Conservation (phyloP, 2,113 vertebrate species). For the Lamprotornis superbus region DNA sequence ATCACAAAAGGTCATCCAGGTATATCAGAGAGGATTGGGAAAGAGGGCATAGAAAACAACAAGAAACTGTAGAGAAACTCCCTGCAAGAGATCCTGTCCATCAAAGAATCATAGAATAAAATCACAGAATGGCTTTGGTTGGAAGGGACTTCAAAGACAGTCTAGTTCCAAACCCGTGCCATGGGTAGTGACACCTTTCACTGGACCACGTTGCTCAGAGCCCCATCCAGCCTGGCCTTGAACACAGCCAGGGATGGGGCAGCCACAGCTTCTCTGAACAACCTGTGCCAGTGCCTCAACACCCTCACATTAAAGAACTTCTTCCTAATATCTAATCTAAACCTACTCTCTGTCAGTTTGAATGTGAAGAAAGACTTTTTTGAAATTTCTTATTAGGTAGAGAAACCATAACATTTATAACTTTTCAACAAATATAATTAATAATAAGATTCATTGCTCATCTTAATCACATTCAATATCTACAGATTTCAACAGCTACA, state of each 20-base stretch:
- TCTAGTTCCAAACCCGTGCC: not conserved
- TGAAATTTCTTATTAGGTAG: not conserved
- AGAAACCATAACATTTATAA: not conserved
- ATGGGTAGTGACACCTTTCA: not conserved
- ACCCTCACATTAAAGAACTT: not conserved
- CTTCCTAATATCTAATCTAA: not conserved
- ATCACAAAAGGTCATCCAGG: not conserved
- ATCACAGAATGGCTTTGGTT: not conserved
- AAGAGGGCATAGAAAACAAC: not conserved
- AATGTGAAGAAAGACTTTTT: not conserved
- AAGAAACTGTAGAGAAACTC: not conserved
- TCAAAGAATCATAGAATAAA: not conserved
- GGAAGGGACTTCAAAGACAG: not conserved
- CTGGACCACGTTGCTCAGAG: not conserved
- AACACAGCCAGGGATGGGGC: not conserved
- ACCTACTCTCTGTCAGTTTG: not conserved
- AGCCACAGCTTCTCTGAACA: not conserved
- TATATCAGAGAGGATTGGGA: not conserved
- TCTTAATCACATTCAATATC: not conserved
- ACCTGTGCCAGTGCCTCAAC: not conserved
- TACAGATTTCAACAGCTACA: not conserved
- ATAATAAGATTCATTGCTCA: not conserved
- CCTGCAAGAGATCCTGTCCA: not conserved
- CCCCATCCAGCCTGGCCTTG: not conserved
- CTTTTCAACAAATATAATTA: not conserved